Conservation (phyloP, 2,888 invertebrate genomes). For the Diaphora mendica region DNA sequence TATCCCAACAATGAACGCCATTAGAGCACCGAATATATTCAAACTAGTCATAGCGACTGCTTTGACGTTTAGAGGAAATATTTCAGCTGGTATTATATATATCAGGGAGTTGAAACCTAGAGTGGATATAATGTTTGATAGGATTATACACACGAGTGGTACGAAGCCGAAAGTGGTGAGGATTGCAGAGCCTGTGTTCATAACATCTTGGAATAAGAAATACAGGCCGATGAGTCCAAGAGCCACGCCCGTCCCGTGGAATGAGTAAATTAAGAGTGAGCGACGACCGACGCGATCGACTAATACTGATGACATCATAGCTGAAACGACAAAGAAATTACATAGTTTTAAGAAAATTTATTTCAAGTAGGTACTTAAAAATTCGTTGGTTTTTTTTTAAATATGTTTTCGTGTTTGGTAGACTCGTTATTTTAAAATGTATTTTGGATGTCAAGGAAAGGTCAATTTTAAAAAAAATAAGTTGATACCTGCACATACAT, state of each 20-base stretch:
- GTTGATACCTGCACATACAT: no score
- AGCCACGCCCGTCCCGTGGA: slow-evolving; percentile 60
- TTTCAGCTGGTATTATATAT: slow-evolving; percentile 79
- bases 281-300: slow-evolving; percentile 70
- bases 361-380: not conserved
- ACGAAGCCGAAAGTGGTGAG: slow-evolving; percentile 55
- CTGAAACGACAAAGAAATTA: slow-evolving; percentile 40
- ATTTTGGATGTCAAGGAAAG: no score
- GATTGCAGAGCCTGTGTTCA: slow-evolving; percentile 26
- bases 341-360: not conserved
- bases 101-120: slow-evolving; percentile 78
- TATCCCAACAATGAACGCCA: slow-evolving; percentile 77
- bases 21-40: slow-evolving; percentile 72
- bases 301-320: slow-evolving; percentile 58
- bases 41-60: slow-evolving; percentile 79
- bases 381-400: not conserved
- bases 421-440: no score
- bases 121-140: slow-evolving; percentile 59
- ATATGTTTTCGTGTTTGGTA: not conserved
- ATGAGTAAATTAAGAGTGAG: slow-evolving; percentile 71
- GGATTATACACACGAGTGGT: slow-evolving; percentile 70
- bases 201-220: slow-evolving; percentile 61
- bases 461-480: no score
- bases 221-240: slow-evolving; percentile 62
- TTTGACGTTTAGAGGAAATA: slow-evolving; percentile 84